phyloP scores from a whole-genome alignment of 64 coral and sea anemone genomes.

The Dendrophyllia cribrosa region DNA sequence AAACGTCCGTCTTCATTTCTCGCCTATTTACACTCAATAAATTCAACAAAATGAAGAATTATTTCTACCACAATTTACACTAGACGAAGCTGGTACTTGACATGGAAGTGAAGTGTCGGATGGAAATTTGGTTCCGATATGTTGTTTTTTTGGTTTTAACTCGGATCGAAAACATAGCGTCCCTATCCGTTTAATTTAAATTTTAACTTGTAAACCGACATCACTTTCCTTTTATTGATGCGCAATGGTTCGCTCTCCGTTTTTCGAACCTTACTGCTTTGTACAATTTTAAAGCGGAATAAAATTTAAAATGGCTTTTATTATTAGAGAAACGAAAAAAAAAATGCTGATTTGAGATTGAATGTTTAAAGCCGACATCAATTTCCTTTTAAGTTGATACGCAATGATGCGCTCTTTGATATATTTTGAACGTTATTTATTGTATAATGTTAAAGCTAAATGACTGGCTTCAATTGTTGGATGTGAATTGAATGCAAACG shows the following conservation, averaged over 20 bases:
- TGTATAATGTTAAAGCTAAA: no score
- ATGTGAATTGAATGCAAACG: no score
- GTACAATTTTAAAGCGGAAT: background rate
- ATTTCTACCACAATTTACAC: slow-evolving; percentile 30
- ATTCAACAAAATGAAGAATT: background rate
- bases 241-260: background rate
- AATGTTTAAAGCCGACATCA: no score
- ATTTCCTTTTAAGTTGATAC: no score
- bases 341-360: slow-evolving; percentile 15
- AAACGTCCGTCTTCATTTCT: background rate
- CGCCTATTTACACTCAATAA: background rate
- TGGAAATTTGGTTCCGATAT: background rate
- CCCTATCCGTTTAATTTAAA: background rate
- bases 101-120: background rate
- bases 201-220: background rate
- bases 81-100: background rate
- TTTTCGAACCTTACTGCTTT: background rate
- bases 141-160: background rate
- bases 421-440: no score
- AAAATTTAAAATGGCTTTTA: background rate
- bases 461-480: no score
- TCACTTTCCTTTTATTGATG: background rate
- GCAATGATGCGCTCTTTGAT: no score
- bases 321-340: no score
- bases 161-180: background rate